Evolutionary conservation across 1,140 invertebrate species (phyloP).

Genomic region (Drosophila chauvacae): DNA sequence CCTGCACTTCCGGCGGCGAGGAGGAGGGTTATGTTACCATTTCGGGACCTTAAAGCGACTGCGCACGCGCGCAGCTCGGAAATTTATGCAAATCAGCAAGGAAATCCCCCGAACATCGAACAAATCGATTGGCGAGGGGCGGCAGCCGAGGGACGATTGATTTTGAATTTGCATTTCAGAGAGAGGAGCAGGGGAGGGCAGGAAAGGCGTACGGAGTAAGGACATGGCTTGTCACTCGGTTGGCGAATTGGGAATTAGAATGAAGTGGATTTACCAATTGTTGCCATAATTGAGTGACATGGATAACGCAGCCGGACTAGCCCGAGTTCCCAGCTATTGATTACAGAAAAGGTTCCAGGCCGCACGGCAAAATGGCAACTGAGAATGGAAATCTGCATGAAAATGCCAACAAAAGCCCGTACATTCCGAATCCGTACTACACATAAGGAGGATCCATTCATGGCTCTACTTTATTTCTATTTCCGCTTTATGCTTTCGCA

Average conservation of each 20-base stretch:
- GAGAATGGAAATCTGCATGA: slow-evolving; percentile 72
- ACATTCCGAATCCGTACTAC: slow-evolving; percentile 36
- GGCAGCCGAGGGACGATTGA: slow-evolving; percentile 36
- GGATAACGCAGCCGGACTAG: slow-evolving; percentile 50
- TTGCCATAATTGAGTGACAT: slow-evolving; percentile 83
- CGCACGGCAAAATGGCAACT: slow-evolving; percentile 48
- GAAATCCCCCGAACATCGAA: slow-evolving; percentile 52
- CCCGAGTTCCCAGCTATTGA: slow-evolving; percentile 58
- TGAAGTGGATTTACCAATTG: slow-evolving; percentile 78
- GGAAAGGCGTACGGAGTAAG: slow-evolving; percentile 4
- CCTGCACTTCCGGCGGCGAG: slow-evolving; percentile 53
- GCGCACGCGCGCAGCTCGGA: slow-evolving; percentile 67
- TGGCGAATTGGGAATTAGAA: slow-evolving; percentile 63
- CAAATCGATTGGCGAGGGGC: slow-evolving; percentile 51
- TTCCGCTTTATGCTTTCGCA: slow-evolving; percentile 62
- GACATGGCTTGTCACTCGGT: slow-evolving; percentile 60
- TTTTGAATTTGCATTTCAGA: slow-evolving; percentile 44
- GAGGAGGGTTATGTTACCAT: slow-evolving; percentile 41
- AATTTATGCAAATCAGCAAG: slow-evolving; percentile 57
- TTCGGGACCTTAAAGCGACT: slow-evolving; percentile 26
- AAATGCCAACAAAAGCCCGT: slow-evolving; percentile 75
- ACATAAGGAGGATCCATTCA: slow-evolving; percentile 25
- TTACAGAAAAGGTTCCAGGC: slow-evolving; percentile 75
- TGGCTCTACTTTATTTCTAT: slow-evolving; percentile 22
- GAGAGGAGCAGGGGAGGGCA: not conserved